Percentiles rank a stretch among this genome's conserved stretches.
These are phyloP conservation scores for Acromyrmex heyeri DNA, from an alignment of 1,140 invertebrate genomes.

Conservation along the genomic window DNA sequence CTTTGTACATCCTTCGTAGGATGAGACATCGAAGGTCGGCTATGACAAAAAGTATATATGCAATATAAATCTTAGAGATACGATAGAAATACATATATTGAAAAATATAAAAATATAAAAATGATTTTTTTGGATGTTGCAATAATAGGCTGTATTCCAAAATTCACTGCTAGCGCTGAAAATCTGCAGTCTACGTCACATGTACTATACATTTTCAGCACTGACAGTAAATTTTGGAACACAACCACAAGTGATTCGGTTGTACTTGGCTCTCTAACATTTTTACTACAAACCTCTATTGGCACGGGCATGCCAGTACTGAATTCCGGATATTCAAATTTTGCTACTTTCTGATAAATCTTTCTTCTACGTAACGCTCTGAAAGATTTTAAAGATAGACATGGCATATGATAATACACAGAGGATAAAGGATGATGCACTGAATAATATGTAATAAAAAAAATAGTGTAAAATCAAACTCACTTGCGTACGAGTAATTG, in stretches of 20 bases:
- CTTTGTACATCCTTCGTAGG: neutral
- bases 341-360: slow-evolving; percentile 87
- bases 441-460: neutral
- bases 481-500: slow-evolving; percentile 88
- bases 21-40: neutral
- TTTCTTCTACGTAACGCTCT: slow-evolving; percentile 90
- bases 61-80: neutral
- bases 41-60: neutral
- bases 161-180: too few species aligned
- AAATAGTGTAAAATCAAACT: neutral
- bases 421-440: neutral
- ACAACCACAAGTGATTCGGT: too few species aligned
- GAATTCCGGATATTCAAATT: slow-evolving; percentile 89
- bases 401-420: neutral
- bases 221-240: too few species aligned
- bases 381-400: slow-evolving; percentile 64
- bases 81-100: neutral
- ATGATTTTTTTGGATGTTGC: neutral
- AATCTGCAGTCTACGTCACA: too few species aligned
- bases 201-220: too few species aligned
- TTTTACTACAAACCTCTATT: slow-evolving; percentile 67
- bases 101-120: neutral
- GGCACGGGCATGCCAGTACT: slow-evolving; percentile 88
- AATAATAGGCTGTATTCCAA: neutral
- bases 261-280: neutral